These are phyloP conservation scores for Drosophila asahinai DNA, from an alignment of 1,140 invertebrate species.

Conservation along the genomic window DNA sequence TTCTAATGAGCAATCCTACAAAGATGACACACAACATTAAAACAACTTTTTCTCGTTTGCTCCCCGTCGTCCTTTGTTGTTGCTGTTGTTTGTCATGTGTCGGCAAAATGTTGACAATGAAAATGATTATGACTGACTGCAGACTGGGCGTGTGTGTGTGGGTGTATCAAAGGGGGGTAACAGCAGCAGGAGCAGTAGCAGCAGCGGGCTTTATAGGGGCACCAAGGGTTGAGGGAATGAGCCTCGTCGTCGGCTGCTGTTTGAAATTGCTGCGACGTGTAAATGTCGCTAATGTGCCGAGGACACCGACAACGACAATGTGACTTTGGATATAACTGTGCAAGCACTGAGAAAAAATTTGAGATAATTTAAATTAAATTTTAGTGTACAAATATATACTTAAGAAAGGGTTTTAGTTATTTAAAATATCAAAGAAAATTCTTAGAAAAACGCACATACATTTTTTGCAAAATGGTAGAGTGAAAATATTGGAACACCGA, in stretches of 20 bases:
- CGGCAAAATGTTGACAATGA: conserved; percentile 79
- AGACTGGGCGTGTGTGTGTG: conserved; percentile 33
- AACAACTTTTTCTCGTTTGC: conserved; percentile 53
- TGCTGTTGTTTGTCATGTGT: conserved; percentile 68
- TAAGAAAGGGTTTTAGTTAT: too few relatives aligned
- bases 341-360: not conserved
- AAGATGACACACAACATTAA: conserved; percentile 50
- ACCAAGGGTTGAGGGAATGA: conserved; percentile 11
- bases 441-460: too few relatives aligned
- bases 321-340: conserved; percentile 24
- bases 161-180: conserved; percentile 4
- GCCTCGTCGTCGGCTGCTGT: conserved; percentile 75
- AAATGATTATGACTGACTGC: conserved; percentile 79
- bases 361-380: not conserved
- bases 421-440: not conserved
- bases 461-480: too few relatives aligned
- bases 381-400: not conserved
- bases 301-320: conserved; percentile 39
- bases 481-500: too few relatives aligned
- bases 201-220: conserved; percentile 10
- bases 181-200: not conserved
- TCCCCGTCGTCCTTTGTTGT: conserved; percentile 24
- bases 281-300: conserved; percentile 79
- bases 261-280: conserved; percentile 82
- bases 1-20: conserved; percentile 69